Conservation (phyloP, 2,113 vertebrate species). For the Speoplatyrhinus poulsoni region DNA sequence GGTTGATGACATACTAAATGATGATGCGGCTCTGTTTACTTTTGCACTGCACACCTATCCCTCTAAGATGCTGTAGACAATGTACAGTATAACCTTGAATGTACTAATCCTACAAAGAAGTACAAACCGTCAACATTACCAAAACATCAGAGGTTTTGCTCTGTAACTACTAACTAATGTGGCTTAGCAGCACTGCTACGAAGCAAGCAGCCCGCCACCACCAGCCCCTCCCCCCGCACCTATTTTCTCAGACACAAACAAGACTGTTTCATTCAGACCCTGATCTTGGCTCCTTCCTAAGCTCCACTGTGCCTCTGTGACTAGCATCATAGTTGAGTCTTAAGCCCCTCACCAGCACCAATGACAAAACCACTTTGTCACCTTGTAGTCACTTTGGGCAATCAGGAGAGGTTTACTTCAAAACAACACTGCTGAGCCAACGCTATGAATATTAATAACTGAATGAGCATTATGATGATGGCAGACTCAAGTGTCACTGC, state of each 20-base stretch:
- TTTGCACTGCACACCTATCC: neutral
- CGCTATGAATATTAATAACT: conserved; percentile 58
- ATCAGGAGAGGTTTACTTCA: conserved; percentile 33
- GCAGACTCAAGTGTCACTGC: neutral
- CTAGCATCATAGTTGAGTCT: conserved; percentile 69
- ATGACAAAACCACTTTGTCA: conserved; percentile 38
- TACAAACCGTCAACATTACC: neutral
- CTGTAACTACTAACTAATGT: conserved; percentile 35
- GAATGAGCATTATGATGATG: conserved; percentile 29
- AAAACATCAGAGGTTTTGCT: conserved; percentile 35
- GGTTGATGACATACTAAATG: neutral
- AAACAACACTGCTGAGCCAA: conserved; percentile 41
- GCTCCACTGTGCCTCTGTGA: conserved; percentile 63
- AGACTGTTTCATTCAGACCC: conserved; percentile 63
- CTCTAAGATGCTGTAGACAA: neutral
- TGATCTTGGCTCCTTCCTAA: conserved; percentile 63
- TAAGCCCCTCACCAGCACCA: conserved; percentile 50
- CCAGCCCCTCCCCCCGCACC: conserved; percentile 17
- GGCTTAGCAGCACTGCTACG: conserved; percentile 46
- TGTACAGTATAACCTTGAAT: conserved; percentile 20
- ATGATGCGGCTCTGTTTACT: neutral
- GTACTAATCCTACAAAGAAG: neutral
- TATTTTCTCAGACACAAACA: conserved; percentile 61
- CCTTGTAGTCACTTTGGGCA: conserved; percentile 41
- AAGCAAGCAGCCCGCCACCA: conserved; percentile 20